These are phyloP conservation scores for Leptopilina boulardi DNA, from an alignment of 1,140 invertebrate species.

Conservation along the genomic window DNA sequence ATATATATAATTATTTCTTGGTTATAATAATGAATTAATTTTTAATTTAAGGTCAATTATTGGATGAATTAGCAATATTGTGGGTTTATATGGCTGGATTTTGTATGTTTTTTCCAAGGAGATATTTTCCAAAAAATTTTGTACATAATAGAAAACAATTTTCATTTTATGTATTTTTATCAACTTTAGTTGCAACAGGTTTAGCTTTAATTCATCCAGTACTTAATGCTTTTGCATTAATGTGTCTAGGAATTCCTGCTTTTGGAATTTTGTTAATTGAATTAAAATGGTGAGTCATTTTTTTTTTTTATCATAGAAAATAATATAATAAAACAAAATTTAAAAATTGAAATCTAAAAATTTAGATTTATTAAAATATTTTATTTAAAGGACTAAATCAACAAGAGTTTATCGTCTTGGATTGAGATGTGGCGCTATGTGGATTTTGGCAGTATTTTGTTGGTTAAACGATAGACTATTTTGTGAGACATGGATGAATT, in stretches of 20 bases:
- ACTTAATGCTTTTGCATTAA: slow-evolving; percentile 87
- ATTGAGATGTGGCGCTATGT: slow-evolving; percentile 80
- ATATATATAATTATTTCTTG: neutral
- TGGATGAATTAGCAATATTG: slow-evolving; percentile 88
- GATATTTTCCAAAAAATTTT: slow-evolving; percentile 82
- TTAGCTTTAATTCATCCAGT: slow-evolving; percentile 84
- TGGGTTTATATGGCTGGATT: slow-evolving; percentile 88
- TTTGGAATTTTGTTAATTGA: slow-evolving; percentile 81
- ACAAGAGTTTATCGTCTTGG: slow-evolving; percentile 81
- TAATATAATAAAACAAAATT: neutral
- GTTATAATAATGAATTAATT: slow-evolving; percentile 26
- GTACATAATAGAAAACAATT: slow-evolving; percentile 79
- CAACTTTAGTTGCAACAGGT: slow-evolving; percentile 80
- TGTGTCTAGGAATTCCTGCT: slow-evolving; percentile 84
- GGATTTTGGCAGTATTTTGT: slow-evolving; percentile 82
- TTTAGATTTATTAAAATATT: slow-evolving; percentile 29
- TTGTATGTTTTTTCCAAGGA: slow-evolving; percentile 84
- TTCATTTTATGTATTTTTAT: slow-evolving; percentile 76
- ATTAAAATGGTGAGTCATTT: slow-evolving; percentile 78
- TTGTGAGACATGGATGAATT: slow-evolving; percentile 85
- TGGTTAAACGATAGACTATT: slow-evolving; percentile 88
- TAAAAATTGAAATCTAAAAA: neutral
- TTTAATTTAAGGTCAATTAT: slow-evolving; percentile 79
- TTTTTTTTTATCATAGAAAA: neutral
- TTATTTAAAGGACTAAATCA: slow-evolving; percentile 79